Conservation (phyloP, 2,888 invertebrate species). For the Cephonodes hylas region DNA sequence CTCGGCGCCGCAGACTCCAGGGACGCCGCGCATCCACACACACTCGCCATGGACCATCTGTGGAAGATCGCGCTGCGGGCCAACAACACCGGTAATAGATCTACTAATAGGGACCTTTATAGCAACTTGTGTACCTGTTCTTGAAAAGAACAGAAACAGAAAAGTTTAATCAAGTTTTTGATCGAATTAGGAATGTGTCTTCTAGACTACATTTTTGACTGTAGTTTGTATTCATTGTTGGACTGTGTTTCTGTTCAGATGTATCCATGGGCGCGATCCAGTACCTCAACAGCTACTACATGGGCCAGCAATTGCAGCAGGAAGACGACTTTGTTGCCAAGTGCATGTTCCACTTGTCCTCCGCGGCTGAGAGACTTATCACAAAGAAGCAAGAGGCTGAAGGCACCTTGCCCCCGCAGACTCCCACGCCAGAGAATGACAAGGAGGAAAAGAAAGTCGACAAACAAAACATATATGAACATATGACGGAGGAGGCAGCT, state of each 20-base stretch:
- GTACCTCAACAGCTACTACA: conserved; percentile 96
- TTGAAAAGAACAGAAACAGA: no score
- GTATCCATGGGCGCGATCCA: conserved; percentile 97
- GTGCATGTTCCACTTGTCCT: conserved; percentile 95
- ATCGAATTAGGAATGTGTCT: no score
- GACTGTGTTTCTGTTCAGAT: conserved; percentile 68
- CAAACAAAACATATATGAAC: conserved; percentile 72
- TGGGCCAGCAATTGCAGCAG: conserved; percentile 93
- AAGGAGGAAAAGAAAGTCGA: conserved; percentile 61
- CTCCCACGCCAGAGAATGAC: conserved; percentile 37
- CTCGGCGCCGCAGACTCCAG: conserved; percentile 84
- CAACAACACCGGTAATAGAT: conserved; percentile 89
- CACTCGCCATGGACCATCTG: conserved; percentile 94
- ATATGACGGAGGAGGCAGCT: conserved; percentile 87
- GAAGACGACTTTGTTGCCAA: conserved; percentile 96
- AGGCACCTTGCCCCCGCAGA: conserved; percentile 33
- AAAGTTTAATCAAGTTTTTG: no score
- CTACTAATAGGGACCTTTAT: no score
- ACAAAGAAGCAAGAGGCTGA: conserved; percentile 58
- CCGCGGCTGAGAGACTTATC: conserved; percentile 88
- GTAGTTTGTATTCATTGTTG: background rate
- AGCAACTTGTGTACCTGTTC: no score
- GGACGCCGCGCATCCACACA: conserved; percentile 73
- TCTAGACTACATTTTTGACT: background rate
- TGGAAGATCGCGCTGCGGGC: conserved; percentile 97